Evolutionary conservation across 2,797 vertebrate genomes (phyloP).

Genomic region (Etheostoma nigrum): DNA sequence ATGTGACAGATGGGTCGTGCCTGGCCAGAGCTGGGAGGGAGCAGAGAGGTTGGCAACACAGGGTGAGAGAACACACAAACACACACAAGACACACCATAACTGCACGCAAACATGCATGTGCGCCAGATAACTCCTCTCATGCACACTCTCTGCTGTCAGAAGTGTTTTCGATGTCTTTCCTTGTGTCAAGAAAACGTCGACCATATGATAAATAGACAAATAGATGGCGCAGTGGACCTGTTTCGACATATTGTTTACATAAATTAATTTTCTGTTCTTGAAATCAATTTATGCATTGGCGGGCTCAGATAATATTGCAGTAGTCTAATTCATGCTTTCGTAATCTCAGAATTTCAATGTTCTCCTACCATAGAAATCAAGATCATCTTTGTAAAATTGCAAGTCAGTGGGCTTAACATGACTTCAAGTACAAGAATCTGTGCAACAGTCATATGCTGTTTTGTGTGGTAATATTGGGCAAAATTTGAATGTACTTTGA

Average conservation of each 20-base stretch:
- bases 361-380: background rate
- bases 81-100: constrained; percentile 58
- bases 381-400: background rate
- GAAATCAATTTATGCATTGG: constrained; percentile 43
- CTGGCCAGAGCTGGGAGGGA: constrained; percentile 85
- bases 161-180: constrained; percentile 66
- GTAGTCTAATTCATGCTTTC: constrained; percentile 25
- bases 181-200: constrained; percentile 73
- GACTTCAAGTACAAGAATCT: background rate
- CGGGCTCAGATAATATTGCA: constrained; percentile 39
- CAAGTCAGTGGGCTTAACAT: background rate
- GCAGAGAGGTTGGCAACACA: constrained; percentile 85
- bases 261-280: constrained; percentile 55
- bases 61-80: constrained; percentile 76
- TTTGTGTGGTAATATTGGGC: background rate
- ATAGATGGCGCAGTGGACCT: constrained; percentile 57
- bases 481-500: background rate
- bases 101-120: constrained; percentile 44
- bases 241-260: constrained; percentile 70
- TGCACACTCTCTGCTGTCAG: constrained; percentile 66
- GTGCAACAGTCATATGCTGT: background rate
- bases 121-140: constrained; percentile 60
- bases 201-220: constrained; percentile 72
- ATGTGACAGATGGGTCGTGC: constrained; percentile 84
- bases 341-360: constrained; percentile 15